Base-by-base conservation (phyloP, 1,140 invertebrate genomes). In the Halictus rubicundus region DNA sequence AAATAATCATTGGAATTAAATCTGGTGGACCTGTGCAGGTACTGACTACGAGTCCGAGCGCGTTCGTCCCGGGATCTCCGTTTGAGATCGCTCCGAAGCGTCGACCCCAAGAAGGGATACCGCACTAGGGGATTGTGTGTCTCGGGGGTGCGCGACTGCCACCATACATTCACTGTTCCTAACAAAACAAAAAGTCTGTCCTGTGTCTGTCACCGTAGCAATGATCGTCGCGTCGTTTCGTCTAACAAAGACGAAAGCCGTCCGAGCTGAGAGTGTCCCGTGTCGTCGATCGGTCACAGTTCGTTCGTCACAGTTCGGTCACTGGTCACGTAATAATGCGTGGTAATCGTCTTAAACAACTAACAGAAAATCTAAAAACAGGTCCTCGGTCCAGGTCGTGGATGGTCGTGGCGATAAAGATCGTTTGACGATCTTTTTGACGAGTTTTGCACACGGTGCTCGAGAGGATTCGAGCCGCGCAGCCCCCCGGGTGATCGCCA, bases 1-100 rank as follows among this genome's bases (percentile, higher is more conserved):
- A 91, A 92, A 92, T 92, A 92, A 91, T 92, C 86, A 91, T 92
- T 92, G 88, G 88, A 91, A 57, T 82, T 90, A 91, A 88, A 88
- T 84, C 88, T 89, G 88, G 59, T 77, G 77, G 63, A 60, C 77
- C 76, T 60, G 81, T 83, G 87, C 85, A 87, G 88, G 86, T 89
- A 88, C 86, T 92, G 90, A 92, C 92, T 92, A 91, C 88, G 87
- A 89, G 85, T 89, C 82, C 69, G 57, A 64, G 21, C 71, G 75
- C 83, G 68, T 81, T 81, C 80, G 78, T 82, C 69, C 46, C 39
- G 65, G 70, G n/a, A 42, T 46, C 69, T 42, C 46, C 32, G 32
- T 10, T 7, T 61, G 74, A 72, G 74, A 75, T 68, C 68, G 54
- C 61, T 39, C 37, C 65, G 72, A 73, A 32, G 60, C 78, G 70